Percentiles rank a stretch among this genome's conserved stretches.
Evolutionary conservation across 2,888 invertebrate species (phyloP).

Genomic region (Trichogramma dendrolimi): DNA sequence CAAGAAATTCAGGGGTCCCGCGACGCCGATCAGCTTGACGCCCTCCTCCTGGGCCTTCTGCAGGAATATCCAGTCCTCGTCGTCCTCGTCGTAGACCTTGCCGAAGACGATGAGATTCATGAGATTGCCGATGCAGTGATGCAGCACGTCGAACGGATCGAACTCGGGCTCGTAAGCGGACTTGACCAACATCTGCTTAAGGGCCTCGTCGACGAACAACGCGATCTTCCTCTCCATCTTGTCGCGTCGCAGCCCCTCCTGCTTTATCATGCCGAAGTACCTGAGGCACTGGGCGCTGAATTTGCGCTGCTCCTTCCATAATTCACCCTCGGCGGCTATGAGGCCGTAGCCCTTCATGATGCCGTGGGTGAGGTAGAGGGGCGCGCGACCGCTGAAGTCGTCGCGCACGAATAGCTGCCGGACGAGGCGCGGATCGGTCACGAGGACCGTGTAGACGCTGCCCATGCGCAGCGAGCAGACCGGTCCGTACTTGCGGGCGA

Average conservation of each 20-base stretch:
- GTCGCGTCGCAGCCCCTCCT: conserved; percentile 58
- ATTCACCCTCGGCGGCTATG: conserved; percentile 74
- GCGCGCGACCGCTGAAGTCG: conserved; percentile 71
- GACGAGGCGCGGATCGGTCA: conserved; percentile 71
- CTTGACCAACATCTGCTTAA: conserved; percentile 52
- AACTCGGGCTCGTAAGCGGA: conserved; percentile 37
- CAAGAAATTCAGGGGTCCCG: conserved; percentile 79
- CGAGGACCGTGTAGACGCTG: conserved; percentile 68
- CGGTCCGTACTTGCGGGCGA: conserved; percentile 68
- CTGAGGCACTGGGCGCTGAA: conserved; percentile 70
- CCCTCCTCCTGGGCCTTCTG: conserved; percentile 78
- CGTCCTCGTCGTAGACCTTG: conserved; percentile 63
- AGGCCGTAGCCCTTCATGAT: conserved; percentile 83
- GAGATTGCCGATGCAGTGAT: conserved; percentile 73
- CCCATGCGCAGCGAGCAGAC: conserved; percentile 75
- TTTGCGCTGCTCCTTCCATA: conserved; percentile 80
- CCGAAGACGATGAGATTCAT: conserved; percentile 78
- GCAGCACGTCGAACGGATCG: conserved; percentile 58
- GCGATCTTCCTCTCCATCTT: conserved; percentile 65
- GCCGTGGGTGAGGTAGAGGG: conserved; percentile 78
- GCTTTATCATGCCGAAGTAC: conserved; percentile 68
- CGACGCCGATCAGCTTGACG: conserved; percentile 75
- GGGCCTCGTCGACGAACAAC: conserved; percentile 60
- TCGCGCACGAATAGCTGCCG: conserved; percentile 71
- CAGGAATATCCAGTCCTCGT: conserved; percentile 73